Evolutionary conservation across 2,888 invertebrate genomes (phyloP), one percentile per base, ranked within the genome.

Genomic region (Drosophila atroscutellata): DNA sequence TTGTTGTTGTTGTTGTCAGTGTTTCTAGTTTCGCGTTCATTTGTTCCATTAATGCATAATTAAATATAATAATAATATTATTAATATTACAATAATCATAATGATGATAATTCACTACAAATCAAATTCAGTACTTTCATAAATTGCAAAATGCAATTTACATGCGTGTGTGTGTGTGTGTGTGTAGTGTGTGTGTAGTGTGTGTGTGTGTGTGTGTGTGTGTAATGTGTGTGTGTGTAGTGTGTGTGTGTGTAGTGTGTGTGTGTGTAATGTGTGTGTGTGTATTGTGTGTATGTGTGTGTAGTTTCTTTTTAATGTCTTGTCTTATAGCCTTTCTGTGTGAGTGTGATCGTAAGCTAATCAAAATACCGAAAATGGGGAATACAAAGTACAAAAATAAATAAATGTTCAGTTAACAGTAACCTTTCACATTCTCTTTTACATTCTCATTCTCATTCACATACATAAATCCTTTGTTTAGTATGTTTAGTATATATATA

Each of bases 51-150:
- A 50, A 54, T 42, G 39, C 57, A 52, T 69, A 37, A 57, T 37
- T 45, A 39, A 56, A 63, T 36, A 51, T 60, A 50, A 34, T 49
- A 32, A 56, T 57, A 28, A 56, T 54, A 66, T 66, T 62, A 49
- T 39, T n/a, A 39, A 37, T 13, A 39, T 37, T 26, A 51, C 57
- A 36, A 56, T 70, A 42, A 45, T 69, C 24, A 56, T 66, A 20
- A 36, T 26, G 54, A 70, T 71, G 24, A 65, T 65, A 72, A 61
- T 74, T 74, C 39, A 66, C 80, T 77, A 71, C 45, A 45, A 71
- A 66, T 59, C 59, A 77, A 73, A 72, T 73, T 83, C 83, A 83
- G 88, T 83, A 80, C 83, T 80, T 75, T 55, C 68, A 75, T 77
- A 75, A 77, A 71, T 68, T 77, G 80, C 70, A 45, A 56, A 66